Base-by-base conservation (phyloP, 2,888 invertebrate species). In the Cerastis leucographa region DNA sequence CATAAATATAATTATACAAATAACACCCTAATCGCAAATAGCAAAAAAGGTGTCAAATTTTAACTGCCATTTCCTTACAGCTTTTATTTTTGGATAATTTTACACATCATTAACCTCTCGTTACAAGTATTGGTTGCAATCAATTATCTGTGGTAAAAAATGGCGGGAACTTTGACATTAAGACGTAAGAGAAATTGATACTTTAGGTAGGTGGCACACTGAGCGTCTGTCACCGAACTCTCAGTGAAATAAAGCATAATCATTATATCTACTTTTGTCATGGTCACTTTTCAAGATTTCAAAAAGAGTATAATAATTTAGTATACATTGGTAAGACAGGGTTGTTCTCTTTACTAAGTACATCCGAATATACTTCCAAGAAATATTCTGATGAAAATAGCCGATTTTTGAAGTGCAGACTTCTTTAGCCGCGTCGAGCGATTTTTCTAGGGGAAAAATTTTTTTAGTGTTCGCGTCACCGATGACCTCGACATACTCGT, bases 141-240 rank as follows among this genome's bases (percentile, higher is more conserved):
- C 49, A 80, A 86, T 85, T 87, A 86, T 80, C 77, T 80, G 64
- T 80, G 74, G 76, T 85, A 86, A 87, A 86, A 85, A 87, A 86
- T 73, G 76, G 77, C 84, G 77, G 78, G 78, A 80, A 82, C 83
- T 81, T 86, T 85, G 85, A 83, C 86, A 78, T 72, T 46, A 73
- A 76, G 78, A 78, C 71, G 76, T 67, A 3, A 29, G 29, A 12
- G 84, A 74, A 75, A 81, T 81, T 86, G 74, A 80, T 81, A 77
- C 78, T 62, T 78, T 76, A 46, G 19, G 86, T 25, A 5, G n/a
- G 78, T 25, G 73, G 3, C 40, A 88, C 81, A 88, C 81, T 64
- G 66, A 76, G 71, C 54, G n/a, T n/a, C n/a, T n/a, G n/a, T n/a
- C n/a, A n/a, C n/a, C n/a, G n/a, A n/a, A n/a, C n/a, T n/a, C n/a